Conservation (phyloP, 2,113 vertebrate genomes). For the Athene noctua region DNA sequence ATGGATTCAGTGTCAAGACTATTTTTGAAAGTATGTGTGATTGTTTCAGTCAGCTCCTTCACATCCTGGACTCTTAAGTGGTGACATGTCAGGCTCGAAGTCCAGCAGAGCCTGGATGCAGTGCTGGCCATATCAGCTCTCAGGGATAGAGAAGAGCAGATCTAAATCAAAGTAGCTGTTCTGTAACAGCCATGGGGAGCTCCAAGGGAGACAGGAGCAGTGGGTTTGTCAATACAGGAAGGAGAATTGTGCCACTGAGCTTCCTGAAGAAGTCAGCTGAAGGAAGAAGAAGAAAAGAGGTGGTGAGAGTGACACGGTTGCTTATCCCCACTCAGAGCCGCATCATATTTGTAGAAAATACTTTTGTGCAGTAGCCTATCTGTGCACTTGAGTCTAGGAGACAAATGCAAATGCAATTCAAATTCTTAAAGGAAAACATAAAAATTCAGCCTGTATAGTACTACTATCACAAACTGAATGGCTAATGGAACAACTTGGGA, state of each 20-base stretch:
- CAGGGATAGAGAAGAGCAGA: not conserved
- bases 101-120: not conserved
- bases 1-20: not conserved
- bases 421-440: not conserved
- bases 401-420: not conserved
- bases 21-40: not conserved
- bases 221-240: not conserved
- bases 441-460: not conserved
- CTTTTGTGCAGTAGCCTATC: not conserved
- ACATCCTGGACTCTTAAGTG: not conserved
- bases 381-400: accelerated
- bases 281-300: not conserved
- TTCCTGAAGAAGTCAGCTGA: not conserved
- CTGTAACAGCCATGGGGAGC: not conserved
- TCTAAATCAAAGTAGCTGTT: not conserved
- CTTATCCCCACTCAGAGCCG: not conserved
- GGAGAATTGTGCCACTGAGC: not conserved
- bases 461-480: not conserved
- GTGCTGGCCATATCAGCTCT: not conserved
- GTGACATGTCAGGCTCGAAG: not conserved
- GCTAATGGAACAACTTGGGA: not conserved
- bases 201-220: not conserved
- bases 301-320: accelerated
- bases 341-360: not conserved
- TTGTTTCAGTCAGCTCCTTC: not conserved